Evolutionary conservation across 1,140 invertebrate genomes (phyloP).

Genomic region (Psix sp.): DNA sequence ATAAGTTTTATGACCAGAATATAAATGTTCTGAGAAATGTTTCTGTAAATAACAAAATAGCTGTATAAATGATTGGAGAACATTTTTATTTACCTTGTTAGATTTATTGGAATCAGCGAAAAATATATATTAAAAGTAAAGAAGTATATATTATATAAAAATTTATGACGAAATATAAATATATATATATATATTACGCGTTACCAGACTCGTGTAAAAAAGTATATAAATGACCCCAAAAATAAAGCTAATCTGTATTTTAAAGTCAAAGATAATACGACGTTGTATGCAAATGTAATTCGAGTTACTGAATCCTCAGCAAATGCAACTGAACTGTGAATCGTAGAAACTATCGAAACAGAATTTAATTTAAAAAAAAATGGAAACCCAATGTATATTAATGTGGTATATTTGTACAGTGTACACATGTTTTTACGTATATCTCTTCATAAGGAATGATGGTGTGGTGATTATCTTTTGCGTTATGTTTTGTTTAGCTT

Average conservation of each 20-base stretch:
- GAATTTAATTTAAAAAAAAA: constrained; percentile 3
- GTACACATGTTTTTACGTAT: constrained; percentile 52
- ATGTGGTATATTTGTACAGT: constrained; percentile 54
- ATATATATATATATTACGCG: constrained; percentile 38
- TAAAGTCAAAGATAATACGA: constrained; percentile 30
- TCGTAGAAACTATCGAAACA: constrained; percentile 7
- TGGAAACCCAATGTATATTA: constrained; percentile 48
- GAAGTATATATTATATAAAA: constrained; percentile 32
- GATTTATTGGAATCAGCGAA: too few relatives aligned
- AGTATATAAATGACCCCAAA: constrained; percentile 28
- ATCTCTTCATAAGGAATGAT: constrained; percentile 12
- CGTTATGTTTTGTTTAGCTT: constrained; percentile 20
- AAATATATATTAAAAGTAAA: too few relatives aligned
- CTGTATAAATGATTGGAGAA: constrained; percentile 41
- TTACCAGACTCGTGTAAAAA: constrained; percentile 45
- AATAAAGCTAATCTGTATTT: constrained; percentile 25
- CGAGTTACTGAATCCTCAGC: constrained; percentile 12
- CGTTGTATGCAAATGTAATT: constrained; percentile 22
- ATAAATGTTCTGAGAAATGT: constrained; percentile 29
- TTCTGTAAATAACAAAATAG: constrained; percentile 50
- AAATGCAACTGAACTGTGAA: constrained; percentile 6
- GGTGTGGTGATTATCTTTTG: constrained; percentile 11
- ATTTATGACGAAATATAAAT: constrained; percentile 24
- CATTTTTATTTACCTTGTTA: constrained; percentile 43
- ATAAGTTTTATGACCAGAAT: constrained; percentile 20